Conservation (phyloP, 2,888 invertebrate species). For the Eremobia ochroleuca region DNA sequence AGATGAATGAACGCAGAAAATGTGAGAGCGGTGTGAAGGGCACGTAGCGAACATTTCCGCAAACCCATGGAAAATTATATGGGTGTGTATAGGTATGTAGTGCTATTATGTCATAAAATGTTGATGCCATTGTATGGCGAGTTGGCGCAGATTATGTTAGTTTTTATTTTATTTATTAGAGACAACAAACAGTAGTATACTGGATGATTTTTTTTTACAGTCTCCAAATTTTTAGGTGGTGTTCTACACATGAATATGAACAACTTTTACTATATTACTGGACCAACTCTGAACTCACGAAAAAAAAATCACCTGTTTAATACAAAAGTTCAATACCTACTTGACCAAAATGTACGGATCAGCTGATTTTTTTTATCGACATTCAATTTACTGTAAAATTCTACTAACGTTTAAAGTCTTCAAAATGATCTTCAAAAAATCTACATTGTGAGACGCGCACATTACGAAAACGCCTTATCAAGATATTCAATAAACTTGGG, state of each 20-base stretch:
- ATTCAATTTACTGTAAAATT: neutral
- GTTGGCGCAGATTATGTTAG: too few relatives aligned
- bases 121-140: neutral
- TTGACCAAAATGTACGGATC: too few relatives aligned
- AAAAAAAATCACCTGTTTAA: too few relatives aligned
- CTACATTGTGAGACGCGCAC: conserved; percentile 5
- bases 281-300: too few relatives aligned
- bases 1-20: conserved; percentile 47
- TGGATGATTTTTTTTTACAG: too few relatives aligned
- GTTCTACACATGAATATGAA: too few relatives aligned
- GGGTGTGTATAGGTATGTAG: conserved; percentile 8
- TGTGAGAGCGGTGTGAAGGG: conserved; percentile 11
- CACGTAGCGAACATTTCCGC: conserved; percentile 35
- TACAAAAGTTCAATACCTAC: too few relatives aligned
- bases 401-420: neutral
- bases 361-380: too few relatives aligned
- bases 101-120: neutral
- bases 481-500: conserved; percentile 61
- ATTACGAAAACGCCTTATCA: conserved; percentile 32
- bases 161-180: too few relatives aligned
- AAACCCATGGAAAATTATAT: conserved; percentile 2
- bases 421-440: conserved; percentile 45
- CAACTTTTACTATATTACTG: too few relatives aligned
- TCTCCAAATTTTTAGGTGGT: too few relatives aligned
- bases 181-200: too few relatives aligned